Evolutionary conservation across 2,113 vertebrate species (phyloP).

Genomic region (zebrafish (Danio rerio)): GRCz12tu NC_133198.1:29186501-29187000

Average conservation of each 20-base stretch:
- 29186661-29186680: background rate
- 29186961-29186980: conserved; percentile 15
- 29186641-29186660: background rate
- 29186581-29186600: background rate
- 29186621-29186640: background rate
- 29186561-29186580: background rate
- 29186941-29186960: conserved; percentile 27
- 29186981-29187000: conserved; percentile 13
- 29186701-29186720: background rate
- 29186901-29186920: background rate
- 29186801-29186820: conserved; percentile 25
- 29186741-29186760: conserved; percentile 3
- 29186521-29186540: background rate
- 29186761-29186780: background rate
- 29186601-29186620: conserved; percentile 4
- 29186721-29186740: conserved; percentile 11
- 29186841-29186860: conserved; percentile 10
- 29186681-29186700: conserved; percentile 1
- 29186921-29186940: conserved; percentile 25
- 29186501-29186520: no score
- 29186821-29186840: conserved; percentile 29
- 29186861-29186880: conserved; percentile 6
- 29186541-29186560: background rate
- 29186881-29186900: conserved; percentile 43
- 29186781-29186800: conserved; percentile 36